These are phyloP conservation scores for Vireo altiloquus DNA, from an alignment of 2,113 vertebrate genomes.

Conservation along the genomic window DNA sequence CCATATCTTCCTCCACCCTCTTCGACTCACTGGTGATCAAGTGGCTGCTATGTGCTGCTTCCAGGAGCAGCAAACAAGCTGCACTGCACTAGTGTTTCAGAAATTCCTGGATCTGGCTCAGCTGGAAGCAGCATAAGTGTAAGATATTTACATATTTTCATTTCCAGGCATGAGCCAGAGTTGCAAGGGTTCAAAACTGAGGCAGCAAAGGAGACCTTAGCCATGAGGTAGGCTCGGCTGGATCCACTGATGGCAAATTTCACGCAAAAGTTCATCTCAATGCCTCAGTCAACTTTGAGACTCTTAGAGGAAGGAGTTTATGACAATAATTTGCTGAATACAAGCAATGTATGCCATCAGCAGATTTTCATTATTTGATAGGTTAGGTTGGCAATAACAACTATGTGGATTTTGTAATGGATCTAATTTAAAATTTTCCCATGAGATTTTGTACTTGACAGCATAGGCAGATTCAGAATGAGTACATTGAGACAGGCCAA, in stretches of 20 bases:
- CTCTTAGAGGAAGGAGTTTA: neutral
- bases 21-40: neutral
- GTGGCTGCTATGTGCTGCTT: neutral
- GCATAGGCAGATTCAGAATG: neutral
- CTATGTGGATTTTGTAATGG: neutral
- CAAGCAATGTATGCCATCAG: neutral
- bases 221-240: neutral
- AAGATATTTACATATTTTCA: neutral
- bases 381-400: neutral
- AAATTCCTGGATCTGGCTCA: neutral
- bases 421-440: neutral
- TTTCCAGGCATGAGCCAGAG: neutral
- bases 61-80: neutral
- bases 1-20: neutral
- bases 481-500: neutral
- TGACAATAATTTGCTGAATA: neutral
- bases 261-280: neutral
- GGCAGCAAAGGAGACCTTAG: neutral
- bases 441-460: neutral
- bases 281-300: neutral
- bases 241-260: neutral
- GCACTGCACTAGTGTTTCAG: neutral
- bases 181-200: neutral
- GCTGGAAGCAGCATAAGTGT: neutral
- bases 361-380: neutral